Conservation (phyloP, 2,113 vertebrate genomes). For the Callithrix jacchus region DNA sequence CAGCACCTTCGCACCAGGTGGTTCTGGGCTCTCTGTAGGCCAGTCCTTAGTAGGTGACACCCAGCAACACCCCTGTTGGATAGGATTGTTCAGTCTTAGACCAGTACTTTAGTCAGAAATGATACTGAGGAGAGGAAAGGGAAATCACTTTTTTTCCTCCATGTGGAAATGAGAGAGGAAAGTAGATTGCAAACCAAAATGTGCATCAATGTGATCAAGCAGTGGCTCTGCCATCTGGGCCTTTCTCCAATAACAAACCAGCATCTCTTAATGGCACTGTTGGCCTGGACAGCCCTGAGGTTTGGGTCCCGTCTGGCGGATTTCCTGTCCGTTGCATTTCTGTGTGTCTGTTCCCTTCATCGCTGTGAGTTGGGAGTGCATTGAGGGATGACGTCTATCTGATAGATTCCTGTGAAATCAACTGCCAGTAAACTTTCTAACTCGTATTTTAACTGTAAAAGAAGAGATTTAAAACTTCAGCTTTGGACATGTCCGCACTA, state of each 20-base stretch:
- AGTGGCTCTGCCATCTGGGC: not conserved
- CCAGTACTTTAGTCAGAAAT: not conserved
- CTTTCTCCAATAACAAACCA: not conserved
- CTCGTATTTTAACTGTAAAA: conserved; percentile 39
- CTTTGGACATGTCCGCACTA: conserved; percentile 46
- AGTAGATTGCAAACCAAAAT: not conserved
- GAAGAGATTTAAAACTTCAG: not conserved
- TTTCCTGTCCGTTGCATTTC: not conserved
- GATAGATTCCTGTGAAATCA: not conserved
- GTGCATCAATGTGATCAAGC: too few relatives aligned
- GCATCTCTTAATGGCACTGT: not conserved
- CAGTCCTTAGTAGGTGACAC: not conserved
- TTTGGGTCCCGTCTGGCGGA: not conserved
- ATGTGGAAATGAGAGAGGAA: not conserved
- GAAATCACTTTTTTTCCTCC: not conserved
- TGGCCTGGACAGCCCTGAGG: not conserved
- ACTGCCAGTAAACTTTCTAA: conserved; percentile 74
- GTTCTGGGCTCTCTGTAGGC: not conserved
- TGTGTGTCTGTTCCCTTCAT: conserved; percentile 18
- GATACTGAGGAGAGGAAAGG: not conserved
- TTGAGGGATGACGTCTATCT: not conserved
- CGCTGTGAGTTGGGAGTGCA: not conserved
- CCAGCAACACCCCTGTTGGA: not conserved
- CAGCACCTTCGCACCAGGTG: not conserved
- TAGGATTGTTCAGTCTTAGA: not conserved